Percentiles rank a stretch among this genome's conserved stretches.
phyloP scores from a whole-genome alignment of 2,113 vertebrate species.

The Mormyrus lacerda region DNA sequence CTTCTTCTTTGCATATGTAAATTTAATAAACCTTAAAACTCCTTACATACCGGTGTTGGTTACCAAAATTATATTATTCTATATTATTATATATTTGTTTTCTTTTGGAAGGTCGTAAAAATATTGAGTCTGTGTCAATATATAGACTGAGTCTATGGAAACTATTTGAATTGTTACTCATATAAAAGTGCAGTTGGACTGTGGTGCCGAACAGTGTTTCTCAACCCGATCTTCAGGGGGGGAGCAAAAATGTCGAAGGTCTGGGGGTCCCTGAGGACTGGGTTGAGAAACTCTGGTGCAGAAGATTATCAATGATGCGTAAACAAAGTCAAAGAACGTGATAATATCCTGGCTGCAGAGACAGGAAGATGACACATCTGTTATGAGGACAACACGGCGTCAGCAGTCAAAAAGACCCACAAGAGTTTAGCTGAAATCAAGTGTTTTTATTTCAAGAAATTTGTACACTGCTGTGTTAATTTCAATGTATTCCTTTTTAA shows the following conservation, averaged over 20 bases:
- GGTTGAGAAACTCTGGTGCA: neutral
- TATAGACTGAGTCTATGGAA: no score
- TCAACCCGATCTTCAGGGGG: neutral
- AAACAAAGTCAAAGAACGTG: neutral
- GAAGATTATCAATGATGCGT: neutral
- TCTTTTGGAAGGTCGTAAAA: neutral
- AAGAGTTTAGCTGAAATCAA: slow-evolving; percentile 41
- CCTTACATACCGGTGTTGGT: neutral
- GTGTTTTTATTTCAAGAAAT: slow-evolving; percentile 66
- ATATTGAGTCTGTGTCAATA: neutral
- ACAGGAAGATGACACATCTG: neutral
- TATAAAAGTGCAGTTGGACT: neutral
- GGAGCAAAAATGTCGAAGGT: neutral
- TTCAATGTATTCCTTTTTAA: slow-evolving; percentile 45
- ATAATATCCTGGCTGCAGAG: neutral
- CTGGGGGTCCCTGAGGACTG: neutral
- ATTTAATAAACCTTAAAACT: neutral
- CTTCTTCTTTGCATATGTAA: neutral
- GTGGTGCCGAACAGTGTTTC: neutral
- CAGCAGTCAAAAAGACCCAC: neutral
- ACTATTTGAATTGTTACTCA: neutral
- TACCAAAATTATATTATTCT: neutral
- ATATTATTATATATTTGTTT: neutral
- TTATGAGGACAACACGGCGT: neutral
- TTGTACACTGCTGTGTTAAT: slow-evolving; percentile 59